These are phyloP conservation scores for Papilio polyxenes DNA, from an alignment of 1,140 invertebrate genomes.

Conservation along the genomic window DNA sequence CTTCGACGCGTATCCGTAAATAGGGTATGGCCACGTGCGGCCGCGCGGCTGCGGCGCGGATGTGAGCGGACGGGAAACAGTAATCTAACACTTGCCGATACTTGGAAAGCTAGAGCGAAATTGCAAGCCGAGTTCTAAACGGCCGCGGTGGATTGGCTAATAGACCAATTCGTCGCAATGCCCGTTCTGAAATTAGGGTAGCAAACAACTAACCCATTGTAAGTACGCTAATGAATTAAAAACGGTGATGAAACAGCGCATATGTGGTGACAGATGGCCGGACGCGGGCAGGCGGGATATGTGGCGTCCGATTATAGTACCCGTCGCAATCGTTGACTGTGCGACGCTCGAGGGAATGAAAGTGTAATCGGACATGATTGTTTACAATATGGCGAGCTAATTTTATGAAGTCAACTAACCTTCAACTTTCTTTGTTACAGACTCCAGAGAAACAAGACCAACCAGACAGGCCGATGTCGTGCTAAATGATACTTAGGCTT, in stretches of 20 bases:
- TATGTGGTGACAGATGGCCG: constrained; percentile 78
- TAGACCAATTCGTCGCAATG: constrained; percentile 31
- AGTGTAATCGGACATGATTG: constrained; percentile 38
- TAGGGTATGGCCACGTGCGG: constrained; percentile 79
- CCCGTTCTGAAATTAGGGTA: constrained; percentile 51
- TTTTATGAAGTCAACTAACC: constrained; percentile 41
- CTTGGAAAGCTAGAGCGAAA: constrained; percentile 55
- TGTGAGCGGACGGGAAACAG: constrained; percentile 75
- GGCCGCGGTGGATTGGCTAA: not conserved
- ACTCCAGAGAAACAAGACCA: constrained; percentile 77
- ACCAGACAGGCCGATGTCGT: constrained; percentile 75
- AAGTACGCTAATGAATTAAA: constrained; percentile 74
- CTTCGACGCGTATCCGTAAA: constrained; percentile 77
- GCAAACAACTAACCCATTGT: constrained; percentile 64
- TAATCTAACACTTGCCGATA: constrained; percentile 74
- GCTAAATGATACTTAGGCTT: constrained; percentile 65
- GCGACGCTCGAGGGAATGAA: constrained; percentile 36
- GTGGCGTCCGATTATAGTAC: constrained; percentile 63
- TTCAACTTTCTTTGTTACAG: constrained; percentile 77
- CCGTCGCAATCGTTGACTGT: constrained; percentile 67
- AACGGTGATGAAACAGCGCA: constrained; percentile 71
- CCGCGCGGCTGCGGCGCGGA: constrained; percentile 77
- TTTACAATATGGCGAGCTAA: not conserved
- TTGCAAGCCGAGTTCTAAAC: constrained; percentile 34
- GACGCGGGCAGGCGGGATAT: constrained; percentile 75